Base-by-base conservation (phyloP, 1,140 invertebrate genomes). In the Zaprionus vittiger region DNA sequence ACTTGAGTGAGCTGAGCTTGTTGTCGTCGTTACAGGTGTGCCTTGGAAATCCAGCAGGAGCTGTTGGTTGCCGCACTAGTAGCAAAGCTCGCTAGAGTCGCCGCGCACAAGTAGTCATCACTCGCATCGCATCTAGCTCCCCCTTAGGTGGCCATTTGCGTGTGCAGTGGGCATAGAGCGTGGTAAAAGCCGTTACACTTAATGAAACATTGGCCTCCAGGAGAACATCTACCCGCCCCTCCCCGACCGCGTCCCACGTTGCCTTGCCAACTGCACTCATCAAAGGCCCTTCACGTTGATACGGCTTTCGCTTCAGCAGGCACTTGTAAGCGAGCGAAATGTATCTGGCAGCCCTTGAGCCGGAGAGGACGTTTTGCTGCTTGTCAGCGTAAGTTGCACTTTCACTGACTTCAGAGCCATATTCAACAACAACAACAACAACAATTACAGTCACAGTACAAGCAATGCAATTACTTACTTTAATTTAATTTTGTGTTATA, bases 121-220 rank as follows among this genome's bases (percentile, higher is more conserved):
- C 26, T 63, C 17, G 59, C 26, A 49, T n/a, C 38, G 59, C 26
- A 49, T 28, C 38, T 38, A 47, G 59, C 17, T 56, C 12, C 47
- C 47, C 72, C 59, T 34, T 47, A 38, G 59, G 49, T 63, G 47
- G 66, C 59, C 72, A 80, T 68, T 57, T 61, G 47, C 15, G 44
- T 61, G 80, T 83, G 80, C 59, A 72, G 26, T 65, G 74, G 24
- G 61, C 76, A 66, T 62, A 63, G 44, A 68, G 75, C 55, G 62
- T 62, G 66, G 61, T 60, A 70, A 70, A 74, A 60, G 67, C 59
- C 38, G 63, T 65, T 63, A 73, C 84, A 80, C 84, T 89, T 78
- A 80, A 90, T 77, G 76, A 89, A 81, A 74, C 84, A 84, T 90
- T 89, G 84, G 75, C 81, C 85, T 81, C 79, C 54, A 81, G 66